Evolutionary conservation across 2,888 invertebrate genomes (phyloP).

Genomic region (Mythimna loreyi): DNA sequence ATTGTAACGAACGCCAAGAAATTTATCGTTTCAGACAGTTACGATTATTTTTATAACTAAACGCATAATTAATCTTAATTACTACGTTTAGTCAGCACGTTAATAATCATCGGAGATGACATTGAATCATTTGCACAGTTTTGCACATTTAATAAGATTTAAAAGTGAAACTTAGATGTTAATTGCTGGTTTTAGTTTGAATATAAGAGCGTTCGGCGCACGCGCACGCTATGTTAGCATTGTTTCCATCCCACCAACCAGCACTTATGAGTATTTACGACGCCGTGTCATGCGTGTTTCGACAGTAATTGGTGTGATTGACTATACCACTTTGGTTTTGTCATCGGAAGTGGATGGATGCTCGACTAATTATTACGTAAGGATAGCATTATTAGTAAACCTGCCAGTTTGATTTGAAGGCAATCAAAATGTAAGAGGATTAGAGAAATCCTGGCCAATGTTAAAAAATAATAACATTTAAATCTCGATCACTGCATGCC

Average conservation of each 20-base stretch:
- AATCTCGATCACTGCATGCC: not conserved
- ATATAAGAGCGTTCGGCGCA: conserved; percentile 10
- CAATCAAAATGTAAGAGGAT: conserved; percentile 4
- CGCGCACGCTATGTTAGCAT: conserved; percentile 36
- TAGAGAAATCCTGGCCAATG: not conserved
- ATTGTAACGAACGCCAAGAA: conserved; percentile 3
- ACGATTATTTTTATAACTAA: not conserved
- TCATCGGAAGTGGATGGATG: conserved; percentile 57
- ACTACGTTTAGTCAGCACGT: not conserved
- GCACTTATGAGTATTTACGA: conserved; percentile 24
- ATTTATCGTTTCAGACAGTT: conserved; percentile 2
- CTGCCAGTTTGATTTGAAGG: not conserved
- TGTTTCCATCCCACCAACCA: conserved; percentile 29
- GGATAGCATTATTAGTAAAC: conserved; percentile 8
- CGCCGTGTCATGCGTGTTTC: conserved; percentile 39
- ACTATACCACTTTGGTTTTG: conserved; percentile 21
- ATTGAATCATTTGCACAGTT: conserved; percentile 17
- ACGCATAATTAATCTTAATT: conserved; percentile 2
- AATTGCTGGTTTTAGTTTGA: conserved; percentile 33
- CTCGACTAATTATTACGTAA: conserved; percentile 46
- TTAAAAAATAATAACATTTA: too few relatives aligned
- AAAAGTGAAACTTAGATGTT: conserved; percentile 48
- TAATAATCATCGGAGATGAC: not conserved
- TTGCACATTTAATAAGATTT: conserved; percentile 6
- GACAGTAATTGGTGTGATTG: conserved; percentile 36